Percentiles rank a stretch among this genome's conserved stretches.
phyloP scores from a whole-genome alignment of 1,140 invertebrate species.

The Oedothorax gibbosus region DNA sequence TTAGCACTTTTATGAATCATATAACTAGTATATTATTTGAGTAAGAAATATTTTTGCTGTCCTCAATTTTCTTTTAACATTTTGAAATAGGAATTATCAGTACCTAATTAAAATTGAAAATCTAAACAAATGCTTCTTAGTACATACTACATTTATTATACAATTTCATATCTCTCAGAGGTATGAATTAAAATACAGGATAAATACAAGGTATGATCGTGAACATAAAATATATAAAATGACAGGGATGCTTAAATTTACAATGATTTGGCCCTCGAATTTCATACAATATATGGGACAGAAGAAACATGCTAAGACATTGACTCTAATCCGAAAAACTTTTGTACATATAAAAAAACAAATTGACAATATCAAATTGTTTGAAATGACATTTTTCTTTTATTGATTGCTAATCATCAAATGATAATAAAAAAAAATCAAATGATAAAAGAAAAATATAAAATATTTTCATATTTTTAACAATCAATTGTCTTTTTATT shows the following conservation, averaged over 20 bases:
- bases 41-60: too few species aligned
- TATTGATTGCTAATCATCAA: not conserved
- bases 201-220: not conserved
- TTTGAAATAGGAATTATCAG: too few species aligned
- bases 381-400: not conserved
- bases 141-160: slow-evolving; percentile 43
- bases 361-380: not conserved
- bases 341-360: not conserved
- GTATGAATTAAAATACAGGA: slow-evolving; percentile 16
- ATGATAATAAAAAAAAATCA: not conserved
- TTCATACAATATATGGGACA: slow-evolving; percentile 2
- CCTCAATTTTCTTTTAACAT: too few species aligned
- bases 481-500: too few species aligned
- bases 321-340: not conserved
- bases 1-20: too few species aligned
- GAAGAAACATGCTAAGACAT: not conserved
- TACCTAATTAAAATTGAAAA: not conserved
- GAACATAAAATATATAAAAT: slow-evolving; percentile 54
- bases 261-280: slow-evolving; percentile 56
- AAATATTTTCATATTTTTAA: too few species aligned
- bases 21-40: too few species aligned
- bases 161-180: slow-evolving; percentile 27
- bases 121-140: too few species aligned
- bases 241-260: slow-evolving; percentile 50
- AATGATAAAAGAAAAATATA: not conserved